Evolutionary conservation across 2,113 vertebrate genomes (phyloP), one percentile per base, ranked within the genome.

Genomic region (Trachemys scripta): DNA sequence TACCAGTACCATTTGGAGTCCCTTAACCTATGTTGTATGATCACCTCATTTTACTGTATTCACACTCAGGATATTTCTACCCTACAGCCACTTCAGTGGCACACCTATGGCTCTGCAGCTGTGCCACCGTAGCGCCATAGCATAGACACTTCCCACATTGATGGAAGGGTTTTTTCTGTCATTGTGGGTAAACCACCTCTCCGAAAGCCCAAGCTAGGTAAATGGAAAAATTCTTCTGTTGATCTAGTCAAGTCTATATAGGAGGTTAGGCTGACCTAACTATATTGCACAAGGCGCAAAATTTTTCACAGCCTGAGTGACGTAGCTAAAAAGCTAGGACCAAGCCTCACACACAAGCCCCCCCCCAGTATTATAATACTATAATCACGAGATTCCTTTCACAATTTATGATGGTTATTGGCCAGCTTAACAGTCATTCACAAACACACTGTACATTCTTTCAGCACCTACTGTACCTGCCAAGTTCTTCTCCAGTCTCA

Each of bases 401-500:
- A 22, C 69, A 96, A 82, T 25, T 76, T 85, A 35, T 24, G 24
- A 62, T 76, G 85, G 50, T 56, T 78, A n/a, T 65, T 45, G 79
- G 47, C 35, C 42, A 35, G 16, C 19, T 38, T 22, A 16, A 27
- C 2, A 14, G 29, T 25, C 54, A 62, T 5, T 65, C 3, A 27
- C 24, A 29, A 29, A 49, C 17, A 29, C 35, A 29, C 22, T 2
- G 49, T 53, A 24, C 4, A 53, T n/a, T 47, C 87, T 85, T 54
- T 85, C 10, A 13, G 45, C 27, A 35, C 80, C 88, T 89, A 80
- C 29, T 11, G 83, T 98, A 99, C 99, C 99, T 99, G 97, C 99
- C 99, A 53, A 99, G 99, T 91, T 99, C 99, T 94, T 99, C 99
- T 96, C 99, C 99, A 10, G 99, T 98, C 81, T 99, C 99, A 79